Evolutionary conservation across 2,888 invertebrate species (phyloP), one percentile per base, ranked within the genome.

Genomic region (Ecliptopera silaceata): DNA sequence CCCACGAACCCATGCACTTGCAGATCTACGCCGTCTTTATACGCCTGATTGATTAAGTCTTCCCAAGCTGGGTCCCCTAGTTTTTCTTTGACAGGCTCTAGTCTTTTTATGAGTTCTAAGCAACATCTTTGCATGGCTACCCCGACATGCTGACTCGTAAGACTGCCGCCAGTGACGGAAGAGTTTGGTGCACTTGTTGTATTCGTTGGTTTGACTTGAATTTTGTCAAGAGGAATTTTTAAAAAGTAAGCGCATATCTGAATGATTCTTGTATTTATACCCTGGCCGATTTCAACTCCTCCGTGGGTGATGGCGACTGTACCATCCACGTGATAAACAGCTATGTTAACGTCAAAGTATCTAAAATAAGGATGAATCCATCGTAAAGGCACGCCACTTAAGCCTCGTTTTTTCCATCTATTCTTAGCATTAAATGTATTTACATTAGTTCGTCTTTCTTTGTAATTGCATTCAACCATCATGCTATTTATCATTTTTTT

Each of bases 401-500:
- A 77, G 0, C 94, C 96, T 47, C 92, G 91, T 77, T 96, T 96
- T 68, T 93, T 94, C 95, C 95, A 96, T 52, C 94, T 87, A 77
- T 96, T 96, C 60, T 89, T 61, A 6, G 78, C 71, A 71, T 95
- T 95, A 65, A 93, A 95, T 5, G 80, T 70, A 17, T 88, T 80
- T 4, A 94, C 86, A 3, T 80, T 83, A 34, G 73, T 70, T 66
- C 83, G 87, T 22, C 95, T 82, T 13, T 77, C 71, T 0, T 82
- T 82, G 64, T 92, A 93, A 39, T 94, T 86, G 0, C 92, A 85
- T 59, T 91, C 88, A 31, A 73, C 74, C 68, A 89, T 87, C 5
- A 94, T 56, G 17, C 89, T 90, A 0, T 91, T 80, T 4, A 93
- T 71, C 79, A 94, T 87, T 38, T 85, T 75, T 34, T 76, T 69